phyloP scores from a whole-genome alignment of 1,140 invertebrate genomes.

The Drosophila funebris region DNA sequence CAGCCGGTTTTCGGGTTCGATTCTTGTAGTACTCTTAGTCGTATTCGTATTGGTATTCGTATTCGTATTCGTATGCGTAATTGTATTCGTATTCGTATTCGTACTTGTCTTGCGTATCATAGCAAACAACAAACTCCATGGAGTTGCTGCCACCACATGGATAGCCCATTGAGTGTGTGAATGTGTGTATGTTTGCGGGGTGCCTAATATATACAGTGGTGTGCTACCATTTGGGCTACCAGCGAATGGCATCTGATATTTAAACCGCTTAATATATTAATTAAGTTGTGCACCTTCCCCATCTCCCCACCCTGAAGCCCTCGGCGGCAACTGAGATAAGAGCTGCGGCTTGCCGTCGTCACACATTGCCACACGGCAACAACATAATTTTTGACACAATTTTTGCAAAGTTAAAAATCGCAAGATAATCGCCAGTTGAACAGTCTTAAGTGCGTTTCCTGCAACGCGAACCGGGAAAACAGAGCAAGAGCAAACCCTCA shows the following conservation, averaged over 20 bases:
- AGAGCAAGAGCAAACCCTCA: background rate
- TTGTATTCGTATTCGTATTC: background rate
- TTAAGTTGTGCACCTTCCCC: slow-evolving; percentile 59
- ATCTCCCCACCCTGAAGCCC: background rate
- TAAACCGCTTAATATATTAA: slow-evolving; percentile 63
- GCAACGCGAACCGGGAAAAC: slow-evolving; percentile 5
- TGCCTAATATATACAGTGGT: slow-evolving; percentile 40
- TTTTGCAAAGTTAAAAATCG: slow-evolving; percentile 60
- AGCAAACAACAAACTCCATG: slow-evolving; percentile 25
- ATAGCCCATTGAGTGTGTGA: slow-evolving; percentile 10
- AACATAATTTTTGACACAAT: slow-evolving; percentile 82
- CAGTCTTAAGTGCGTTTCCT: slow-evolving; percentile 16
- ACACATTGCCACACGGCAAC: slow-evolving; percentile 28
- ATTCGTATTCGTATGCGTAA: background rate
- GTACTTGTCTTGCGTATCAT: slow-evolving; percentile 31
- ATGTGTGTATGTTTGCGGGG: slow-evolving; percentile 26
- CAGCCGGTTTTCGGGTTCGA: slow-evolving; percentile 67
- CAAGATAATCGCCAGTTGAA: slow-evolving; percentile 57
- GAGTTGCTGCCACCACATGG: no score
- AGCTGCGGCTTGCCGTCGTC: slow-evolving; percentile 25
- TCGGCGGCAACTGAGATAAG: slow-evolving; percentile 3
- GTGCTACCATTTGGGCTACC: slow-evolving; percentile 42
- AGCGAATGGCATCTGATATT: slow-evolving; percentile 30
- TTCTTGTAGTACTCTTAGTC: slow-evolving; percentile 21
- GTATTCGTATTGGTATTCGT: background rate